A percentile compares a stretch with the other conserved stretches of the same genome.
These are phyloP conservation scores for Caenorhabditis becei DNA, from an alignment of 2,888 invertebrate genomes.

Conservation along the genomic window DNA sequence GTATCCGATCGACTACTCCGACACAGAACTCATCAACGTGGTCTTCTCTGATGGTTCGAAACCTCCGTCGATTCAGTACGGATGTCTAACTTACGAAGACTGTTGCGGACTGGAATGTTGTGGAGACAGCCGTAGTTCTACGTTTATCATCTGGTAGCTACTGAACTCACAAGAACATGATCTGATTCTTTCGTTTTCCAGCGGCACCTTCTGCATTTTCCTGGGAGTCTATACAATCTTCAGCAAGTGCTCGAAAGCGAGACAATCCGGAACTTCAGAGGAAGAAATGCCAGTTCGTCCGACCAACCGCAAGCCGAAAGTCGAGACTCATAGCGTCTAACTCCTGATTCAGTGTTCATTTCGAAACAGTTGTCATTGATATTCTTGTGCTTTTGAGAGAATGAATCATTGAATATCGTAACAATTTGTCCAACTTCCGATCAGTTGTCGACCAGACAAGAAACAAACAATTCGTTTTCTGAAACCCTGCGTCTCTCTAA, in stretches of 20 bases:
- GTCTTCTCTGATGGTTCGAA: conserved; percentile 17
- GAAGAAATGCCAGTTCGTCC: not conserved
- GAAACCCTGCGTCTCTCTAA: conserved; percentile 24
- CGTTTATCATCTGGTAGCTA: conserved; percentile 22
- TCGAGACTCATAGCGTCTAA: conserved; percentile 10
- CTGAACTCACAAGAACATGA: not conserved
- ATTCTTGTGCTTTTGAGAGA: not conserved
- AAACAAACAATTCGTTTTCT: conserved; percentile 28
- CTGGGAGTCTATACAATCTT: not conserved
- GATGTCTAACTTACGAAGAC: conserved; percentile 27
- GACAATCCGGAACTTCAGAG: not conserved
- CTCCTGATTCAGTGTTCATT: not conserved
- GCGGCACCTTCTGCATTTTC: conserved; percentile 3
- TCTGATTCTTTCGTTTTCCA: conserved; percentile 4
- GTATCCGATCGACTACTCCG: conserved; percentile 20
- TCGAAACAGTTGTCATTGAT: not conserved
- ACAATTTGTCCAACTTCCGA: not conserved
- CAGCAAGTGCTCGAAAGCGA: not conserved
- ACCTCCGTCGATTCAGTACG: conserved; percentile 31
- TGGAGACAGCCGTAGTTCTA: conserved; percentile 26
- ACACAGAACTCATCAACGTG: conserved; percentile 6
- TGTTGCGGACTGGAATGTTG: conserved; percentile 45
- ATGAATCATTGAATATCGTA: conserved; percentile 10
- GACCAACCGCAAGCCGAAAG: not conserved
- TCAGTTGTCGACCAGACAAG: conserved; percentile 19